These are phyloP conservation scores for Tetropium fuscum DNA, from an alignment of 2,888 invertebrate species.

Conservation along the genomic window DNA sequence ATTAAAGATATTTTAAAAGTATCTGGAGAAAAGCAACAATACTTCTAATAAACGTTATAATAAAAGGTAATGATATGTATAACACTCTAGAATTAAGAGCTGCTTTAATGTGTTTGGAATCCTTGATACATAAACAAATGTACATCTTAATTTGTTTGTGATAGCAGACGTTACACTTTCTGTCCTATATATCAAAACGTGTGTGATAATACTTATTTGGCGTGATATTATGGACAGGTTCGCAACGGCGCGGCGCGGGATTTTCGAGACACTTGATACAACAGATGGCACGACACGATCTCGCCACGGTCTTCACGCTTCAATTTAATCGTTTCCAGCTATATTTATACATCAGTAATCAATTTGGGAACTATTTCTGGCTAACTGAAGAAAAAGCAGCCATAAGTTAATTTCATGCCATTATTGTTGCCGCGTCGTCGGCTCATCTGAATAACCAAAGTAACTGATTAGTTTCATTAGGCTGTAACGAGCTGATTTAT, in stretches of 20 bases:
- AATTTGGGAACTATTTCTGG: constrained; percentile 4
- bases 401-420: not conserved
- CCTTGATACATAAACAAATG: not conserved
- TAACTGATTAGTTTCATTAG: constrained; percentile 28
- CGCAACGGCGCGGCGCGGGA: constrained; percentile 2
- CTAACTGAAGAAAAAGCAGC: not conserved
- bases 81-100: too few species aligned
- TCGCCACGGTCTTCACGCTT: constrained; percentile 11
- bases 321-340: constrained; percentile 16
- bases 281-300: constrained; percentile 17
- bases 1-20: too few species aligned
- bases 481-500: constrained; percentile 19
- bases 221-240: constrained; percentile 7
- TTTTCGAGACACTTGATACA: constrained; percentile 14
- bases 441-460: constrained; percentile 8
- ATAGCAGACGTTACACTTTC: constrained; percentile 12
- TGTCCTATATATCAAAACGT: constrained; percentile 5
- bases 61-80: not conserved
- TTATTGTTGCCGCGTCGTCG: not conserved
- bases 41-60: not conserved
- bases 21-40: not conserved
- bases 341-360: constrained; percentile 15
- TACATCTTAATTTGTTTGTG: not conserved
- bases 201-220: constrained; percentile 16
- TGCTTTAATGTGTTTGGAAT: not conserved